Conservation (phyloP, 2,113 vertebrate species). For the Solenodon paradoxus region DNA sequence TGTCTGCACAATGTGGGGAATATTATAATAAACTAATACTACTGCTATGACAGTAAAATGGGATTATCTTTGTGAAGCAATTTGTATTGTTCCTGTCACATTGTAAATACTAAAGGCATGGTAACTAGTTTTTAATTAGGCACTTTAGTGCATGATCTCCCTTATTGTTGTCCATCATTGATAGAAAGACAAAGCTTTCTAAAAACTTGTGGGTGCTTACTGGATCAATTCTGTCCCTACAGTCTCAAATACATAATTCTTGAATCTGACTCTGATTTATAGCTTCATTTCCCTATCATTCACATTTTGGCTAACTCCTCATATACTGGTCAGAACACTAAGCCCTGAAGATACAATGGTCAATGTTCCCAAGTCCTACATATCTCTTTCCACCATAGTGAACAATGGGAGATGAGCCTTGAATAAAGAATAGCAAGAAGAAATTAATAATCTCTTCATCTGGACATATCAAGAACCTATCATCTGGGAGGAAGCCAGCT, state of each 20-base stretch:
- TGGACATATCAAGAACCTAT: not conserved
- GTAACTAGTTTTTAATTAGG: not conserved
- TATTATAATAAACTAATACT: too few species aligned
- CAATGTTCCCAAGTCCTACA: not conserved
- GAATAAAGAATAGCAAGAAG: not conserved
- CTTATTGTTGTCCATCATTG: not conserved
- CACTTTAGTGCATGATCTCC: not conserved
- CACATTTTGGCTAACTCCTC: not conserved
- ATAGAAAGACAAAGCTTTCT: not conserved
- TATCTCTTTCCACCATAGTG: not conserved
- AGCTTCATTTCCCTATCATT: not conserved
- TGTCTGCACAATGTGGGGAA: not conserved
- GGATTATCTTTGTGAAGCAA: not conserved
- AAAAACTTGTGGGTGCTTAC: not conserved
- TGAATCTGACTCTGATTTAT: not conserved
- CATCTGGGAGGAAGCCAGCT: not conserved
- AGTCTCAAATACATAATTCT: not conserved
- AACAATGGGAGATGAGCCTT: not conserved
- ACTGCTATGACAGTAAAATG: not conserved
- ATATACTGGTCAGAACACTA: not conserved
- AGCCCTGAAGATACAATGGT: not conserved
- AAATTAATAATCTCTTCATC: not conserved
- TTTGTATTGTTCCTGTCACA: not conserved
- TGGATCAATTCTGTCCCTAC: not conserved
- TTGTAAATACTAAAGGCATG: not conserved